Percentiles rank a stretch among this genome's conserved stretches.
Evolutionary conservation across 2,113 vertebrate genomes (phyloP).

Genomic region (Synchiropus splendidus): DNA sequence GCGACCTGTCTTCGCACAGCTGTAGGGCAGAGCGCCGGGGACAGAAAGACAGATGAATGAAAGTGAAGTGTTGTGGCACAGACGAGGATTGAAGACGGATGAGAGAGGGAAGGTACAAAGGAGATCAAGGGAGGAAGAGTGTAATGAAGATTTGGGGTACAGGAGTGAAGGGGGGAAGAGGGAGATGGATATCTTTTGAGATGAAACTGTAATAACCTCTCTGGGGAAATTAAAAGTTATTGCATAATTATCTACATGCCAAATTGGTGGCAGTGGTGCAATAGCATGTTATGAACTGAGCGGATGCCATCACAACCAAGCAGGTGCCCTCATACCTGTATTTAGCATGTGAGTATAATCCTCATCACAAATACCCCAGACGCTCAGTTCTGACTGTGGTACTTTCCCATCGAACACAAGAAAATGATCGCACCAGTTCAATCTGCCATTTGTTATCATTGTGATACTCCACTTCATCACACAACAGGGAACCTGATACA

Average conservation of each 20-base stretch:
- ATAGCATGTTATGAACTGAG: constrained; percentile 12
- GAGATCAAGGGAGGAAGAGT: constrained; percentile 12
- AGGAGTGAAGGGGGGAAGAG: constrained; percentile 10
- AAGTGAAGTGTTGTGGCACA: constrained; percentile 6
- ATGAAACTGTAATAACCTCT: constrained; percentile 32
- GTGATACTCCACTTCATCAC: too few species aligned
- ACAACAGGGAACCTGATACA: too few species aligned
- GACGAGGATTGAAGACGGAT: constrained; percentile 5
- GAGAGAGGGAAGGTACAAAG: constrained; percentile 1
- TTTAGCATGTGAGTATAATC: neutral
- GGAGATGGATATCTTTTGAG: constrained; percentile 26
- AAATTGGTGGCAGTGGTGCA: constrained; percentile 18
- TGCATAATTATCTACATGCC: constrained; percentile 33
- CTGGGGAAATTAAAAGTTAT: constrained; percentile 45
- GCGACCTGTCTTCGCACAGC: constrained; percentile 23
- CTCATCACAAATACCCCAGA: too few species aligned
- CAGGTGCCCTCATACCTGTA: constrained; percentile 15
- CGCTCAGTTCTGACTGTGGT: too few species aligned
- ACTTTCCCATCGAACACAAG: too few species aligned
- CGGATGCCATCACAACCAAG: constrained; percentile 11
- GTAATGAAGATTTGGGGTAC: constrained; percentile 23
- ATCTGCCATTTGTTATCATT: too few species aligned
- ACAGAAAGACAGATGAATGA: constrained; percentile 4
- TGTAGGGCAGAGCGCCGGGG: constrained; percentile 4
- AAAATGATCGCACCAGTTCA: too few species aligned